Evolutionary conservation across 2,113 vertebrate species (phyloP), one percentile per base, ranked within the genome.

Genomic region (Ornithorhynchus anatinus): DNA sequence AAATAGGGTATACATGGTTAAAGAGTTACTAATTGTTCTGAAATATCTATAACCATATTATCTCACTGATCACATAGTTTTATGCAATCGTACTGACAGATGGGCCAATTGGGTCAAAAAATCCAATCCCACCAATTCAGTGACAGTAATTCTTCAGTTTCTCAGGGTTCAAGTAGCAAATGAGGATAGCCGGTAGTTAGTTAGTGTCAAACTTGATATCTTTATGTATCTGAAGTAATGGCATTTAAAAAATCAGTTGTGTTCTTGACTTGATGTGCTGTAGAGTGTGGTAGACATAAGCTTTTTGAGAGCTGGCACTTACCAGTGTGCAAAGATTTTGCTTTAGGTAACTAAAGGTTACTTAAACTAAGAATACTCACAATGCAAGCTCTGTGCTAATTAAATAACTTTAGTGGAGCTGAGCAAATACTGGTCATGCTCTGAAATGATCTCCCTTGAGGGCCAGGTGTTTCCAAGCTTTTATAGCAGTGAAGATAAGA

Each of bases 221-320:
- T 82, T 62, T 43, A 62, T 29, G 20, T 72, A n/a, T 64, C 75
- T 76, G 45, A 67, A 73, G 5, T n/a, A 45, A 7, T 29, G 27
- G 4, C 36, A 53, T 68, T 73, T 73, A 17, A 67, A 23, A 71
- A 53, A 45, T 38, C 38, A 53, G 32, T 17, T 7, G 13, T 13
- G 31, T 31, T 19, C 32, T 32, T 66, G 10, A 2, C 65, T 2
- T 61, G 14, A 11, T 59, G 4, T 22, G 22, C 42, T 31, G 75
- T 69, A 59, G 14, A 37, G 56, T 50, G 25, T 43, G 59, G 59
- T 12, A 77, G 59, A 33, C 10, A 33, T 7, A 22, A 65, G 8
- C 2, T 69, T 33, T 27, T 33, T 27, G n/a, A 33, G 36, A 60
- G 31, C 36, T 69, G 7, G 13, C 10, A 8, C 16, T 37, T 69